Percentiles rank a stretch among this genome's conserved stretches.
These are phyloP conservation scores for Pheosia tremula DNA, from an alignment of 2,888 invertebrate genomes.

Conservation along the genomic window DNA sequence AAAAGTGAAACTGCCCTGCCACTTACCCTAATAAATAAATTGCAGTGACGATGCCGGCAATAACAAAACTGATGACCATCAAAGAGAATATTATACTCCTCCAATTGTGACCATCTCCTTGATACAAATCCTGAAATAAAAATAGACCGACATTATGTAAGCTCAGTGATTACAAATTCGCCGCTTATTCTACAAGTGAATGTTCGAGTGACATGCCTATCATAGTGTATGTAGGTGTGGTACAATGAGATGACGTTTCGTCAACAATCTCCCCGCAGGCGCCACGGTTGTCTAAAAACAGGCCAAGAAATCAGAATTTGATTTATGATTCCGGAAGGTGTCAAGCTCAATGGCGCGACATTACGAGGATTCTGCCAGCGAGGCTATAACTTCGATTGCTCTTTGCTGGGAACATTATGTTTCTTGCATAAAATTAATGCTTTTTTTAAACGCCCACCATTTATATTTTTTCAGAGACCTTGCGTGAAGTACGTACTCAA, in stretches of 20 bases:
- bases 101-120: slow-evolving; percentile 94
- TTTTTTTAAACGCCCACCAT: slow-evolving; percentile 5
- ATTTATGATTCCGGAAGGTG: slow-evolving; percentile 45
- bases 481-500: too few species aligned
- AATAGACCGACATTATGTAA: too few species aligned
- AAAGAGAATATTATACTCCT: slow-evolving; percentile 94
- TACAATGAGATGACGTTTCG: slow-evolving; percentile 30
- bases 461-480: too few species aligned
- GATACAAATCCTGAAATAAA: slow-evolving; percentile 88
- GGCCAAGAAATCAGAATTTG: slow-evolving; percentile 44
- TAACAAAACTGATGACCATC: slow-evolving; percentile 93
- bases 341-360: slow-evolving; percentile 37
- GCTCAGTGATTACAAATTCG: too few species aligned
- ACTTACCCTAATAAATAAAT: slow-evolving; percentile 93
- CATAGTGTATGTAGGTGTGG: slow-evolving; percentile 16
- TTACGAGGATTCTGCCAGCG: slow-evolving; percentile 27
- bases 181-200: not conserved
- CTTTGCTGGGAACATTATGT: slow-evolving; percentile 16
- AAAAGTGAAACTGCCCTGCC: not conserved
- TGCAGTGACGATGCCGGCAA: slow-evolving; percentile 94
- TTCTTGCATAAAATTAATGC: slow-evolving; percentile 15
- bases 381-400: slow-evolving; percentile 28
- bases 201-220: not conserved
- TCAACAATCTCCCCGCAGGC: slow-evolving; percentile 29
- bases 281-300: slow-evolving; percentile 34